Conservation (phyloP, 1,140 invertebrate genomes). For the Anagrus nilaparvatae region DNA sequence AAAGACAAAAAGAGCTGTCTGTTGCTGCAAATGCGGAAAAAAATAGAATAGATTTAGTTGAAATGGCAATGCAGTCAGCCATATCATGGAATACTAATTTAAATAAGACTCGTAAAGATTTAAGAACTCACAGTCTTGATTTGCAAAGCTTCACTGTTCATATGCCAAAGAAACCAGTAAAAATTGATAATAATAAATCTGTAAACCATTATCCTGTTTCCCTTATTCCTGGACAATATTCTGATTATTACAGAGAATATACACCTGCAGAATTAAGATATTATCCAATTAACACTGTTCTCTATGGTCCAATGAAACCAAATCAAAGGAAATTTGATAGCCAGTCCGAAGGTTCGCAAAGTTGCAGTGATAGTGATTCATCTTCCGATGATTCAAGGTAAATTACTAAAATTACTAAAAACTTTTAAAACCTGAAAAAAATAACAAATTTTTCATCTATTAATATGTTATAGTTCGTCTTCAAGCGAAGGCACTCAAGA, state of each 20-base stretch:
- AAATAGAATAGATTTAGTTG: constrained; percentile 60
- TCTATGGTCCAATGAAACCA: constrained; percentile 60
- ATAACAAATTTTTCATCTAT: neutral
- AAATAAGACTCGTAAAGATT: constrained; percentile 64
- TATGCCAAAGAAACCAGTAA: constrained; percentile 47
- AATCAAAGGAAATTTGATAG: constrained; percentile 44
- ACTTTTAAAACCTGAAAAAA: neutral
- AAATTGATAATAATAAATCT: constrained; percentile 40
- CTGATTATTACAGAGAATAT: constrained; percentile 66
- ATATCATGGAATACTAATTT: constrained; percentile 81
- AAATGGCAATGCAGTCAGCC: constrained; percentile 78
- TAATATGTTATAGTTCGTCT: constrained; percentile 29
- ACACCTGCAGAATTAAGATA: constrained; percentile 58
- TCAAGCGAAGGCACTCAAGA: constrained; percentile 43
- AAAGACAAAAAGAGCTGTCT: constrained; percentile 54
- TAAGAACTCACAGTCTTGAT: constrained; percentile 60
- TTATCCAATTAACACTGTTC: constrained; percentile 83
- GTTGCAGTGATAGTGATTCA: constrained; percentile 47
- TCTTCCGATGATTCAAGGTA: constrained; percentile 50
- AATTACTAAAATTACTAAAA: constrained; percentile 9
- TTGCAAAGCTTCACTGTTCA: constrained; percentile 68
- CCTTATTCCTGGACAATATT: constrained; percentile 86
- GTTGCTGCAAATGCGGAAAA: constrained; percentile 43
- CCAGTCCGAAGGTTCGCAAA: constrained; percentile 46
- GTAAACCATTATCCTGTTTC: constrained; percentile 80